Evolutionary conservation across 2,888 invertebrate genomes (phyloP).

Genomic region (Cheilosia grossa): DNA sequence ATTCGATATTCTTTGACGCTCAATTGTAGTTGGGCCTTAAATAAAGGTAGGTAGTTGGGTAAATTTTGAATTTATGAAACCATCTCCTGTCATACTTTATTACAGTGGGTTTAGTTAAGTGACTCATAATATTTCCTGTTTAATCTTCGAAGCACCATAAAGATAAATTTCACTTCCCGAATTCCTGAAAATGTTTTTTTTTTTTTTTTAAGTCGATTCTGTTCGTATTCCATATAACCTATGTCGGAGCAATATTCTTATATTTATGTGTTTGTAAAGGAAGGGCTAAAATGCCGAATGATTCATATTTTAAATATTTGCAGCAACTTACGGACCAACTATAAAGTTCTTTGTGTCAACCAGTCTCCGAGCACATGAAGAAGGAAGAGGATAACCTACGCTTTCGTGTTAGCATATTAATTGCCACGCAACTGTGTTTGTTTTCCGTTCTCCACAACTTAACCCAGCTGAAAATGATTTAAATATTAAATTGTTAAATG

Average conservation of each 20-base stretch:
- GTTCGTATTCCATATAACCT: too few species aligned
- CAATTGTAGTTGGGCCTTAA: too few species aligned
- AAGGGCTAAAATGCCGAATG: constrained; percentile 1
- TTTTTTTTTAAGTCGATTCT: not conserved
- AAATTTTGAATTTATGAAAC: too few species aligned
- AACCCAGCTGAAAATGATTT: constrained; percentile 58
- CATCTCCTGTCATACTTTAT: too few species aligned
- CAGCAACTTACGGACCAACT: not conserved
- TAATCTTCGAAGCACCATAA: not conserved
- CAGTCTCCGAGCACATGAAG: not conserved
- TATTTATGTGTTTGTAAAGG: constrained; percentile 2
- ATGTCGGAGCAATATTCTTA: not conserved
- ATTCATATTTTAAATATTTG: constrained; percentile 32
- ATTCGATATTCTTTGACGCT: too few species aligned
- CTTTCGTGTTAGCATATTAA: constrained; percentile 16
- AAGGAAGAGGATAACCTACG: too few species aligned
- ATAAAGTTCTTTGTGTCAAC: constrained; percentile 17
- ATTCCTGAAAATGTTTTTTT: constrained; percentile 6
- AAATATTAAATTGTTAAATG: constrained; percentile 39
- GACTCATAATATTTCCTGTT: too few species aligned
- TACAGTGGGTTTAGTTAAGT: too few species aligned
- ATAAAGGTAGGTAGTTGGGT: too few species aligned
- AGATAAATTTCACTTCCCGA: constrained; percentile 5
- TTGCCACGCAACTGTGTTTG: constrained; percentile 18
- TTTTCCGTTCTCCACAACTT: constrained; percentile 26